These are phyloP conservation scores for Strigops habroptila DNA, from an alignment of 2,113 vertebrate genomes.

Conservation along the genomic window DNA sequence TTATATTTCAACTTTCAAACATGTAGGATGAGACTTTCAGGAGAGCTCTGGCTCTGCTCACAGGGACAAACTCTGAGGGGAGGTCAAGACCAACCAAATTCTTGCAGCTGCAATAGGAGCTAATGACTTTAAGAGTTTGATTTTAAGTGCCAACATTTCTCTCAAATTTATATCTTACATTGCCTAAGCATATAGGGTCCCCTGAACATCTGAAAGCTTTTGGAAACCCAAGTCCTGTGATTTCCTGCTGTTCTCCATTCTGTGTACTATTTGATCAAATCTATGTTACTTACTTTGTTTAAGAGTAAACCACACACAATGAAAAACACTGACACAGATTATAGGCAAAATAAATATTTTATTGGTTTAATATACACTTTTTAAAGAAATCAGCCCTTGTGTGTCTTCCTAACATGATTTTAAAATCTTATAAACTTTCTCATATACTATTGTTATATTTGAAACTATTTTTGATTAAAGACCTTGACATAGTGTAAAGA, in stretches of 20 bases:
- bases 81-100: background rate
- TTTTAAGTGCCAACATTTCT: background rate
- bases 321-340: slow-evolving; percentile 27
- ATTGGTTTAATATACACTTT: slow-evolving; percentile 75
- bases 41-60: background rate
- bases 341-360: slow-evolving; percentile 87
- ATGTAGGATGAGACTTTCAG: background rate
- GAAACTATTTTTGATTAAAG: slow-evolving; percentile 70
- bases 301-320: background rate
- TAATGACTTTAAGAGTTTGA: background rate
- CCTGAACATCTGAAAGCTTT: background rate
- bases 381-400: slow-evolving; percentile 75
- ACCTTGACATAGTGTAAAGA: slow-evolving; percentile 63
- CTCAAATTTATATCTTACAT: background rate
- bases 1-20: background rate
- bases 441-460: slow-evolving; percentile 67
- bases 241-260: background rate
- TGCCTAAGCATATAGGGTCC: background rate
- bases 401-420: slow-evolving; percentile 69
- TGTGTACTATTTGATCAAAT: background rate
- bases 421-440: slow-evolving; percentile 69
- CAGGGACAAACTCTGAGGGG: background rate
- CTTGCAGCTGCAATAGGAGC: background rate
- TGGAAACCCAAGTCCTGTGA: background rate
- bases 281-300: background rate